Conservation (phyloP, 2,888 invertebrate species). For the Noctua pronuba region DNA sequence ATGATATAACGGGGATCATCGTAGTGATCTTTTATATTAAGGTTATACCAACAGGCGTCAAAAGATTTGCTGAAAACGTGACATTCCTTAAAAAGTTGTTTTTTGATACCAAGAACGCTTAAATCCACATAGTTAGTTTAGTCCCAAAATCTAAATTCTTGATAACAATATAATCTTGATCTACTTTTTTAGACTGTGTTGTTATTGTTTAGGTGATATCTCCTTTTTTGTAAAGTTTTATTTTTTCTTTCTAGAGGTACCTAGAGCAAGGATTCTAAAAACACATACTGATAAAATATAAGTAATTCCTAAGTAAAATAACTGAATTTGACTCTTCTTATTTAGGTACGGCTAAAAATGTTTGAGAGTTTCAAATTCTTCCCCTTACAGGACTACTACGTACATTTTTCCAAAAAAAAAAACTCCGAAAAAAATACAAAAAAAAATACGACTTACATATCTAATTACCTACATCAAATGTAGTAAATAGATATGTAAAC, state of each 20-base stretch:
- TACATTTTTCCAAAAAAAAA: too few species aligned
- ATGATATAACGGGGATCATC: neutral
- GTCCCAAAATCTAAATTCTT: neutral
- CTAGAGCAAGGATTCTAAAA: neutral
- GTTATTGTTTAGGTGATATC: neutral
- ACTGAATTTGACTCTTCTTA: neutral
- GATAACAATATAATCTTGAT: neutral
- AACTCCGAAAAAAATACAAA: too few species aligned
- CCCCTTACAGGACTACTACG: too few species aligned
- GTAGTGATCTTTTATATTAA: neutral
- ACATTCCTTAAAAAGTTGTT: constrained; percentile 8
- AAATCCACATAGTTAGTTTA: constrained; percentile 7
- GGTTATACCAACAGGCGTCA: neutral
- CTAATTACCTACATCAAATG: too few species aligned
- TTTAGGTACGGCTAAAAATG: too few species aligned
- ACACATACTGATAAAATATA: neutral
- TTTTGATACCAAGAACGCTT: neutral
- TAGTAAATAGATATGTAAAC: neutral
- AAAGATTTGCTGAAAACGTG: constrained; percentile 24
- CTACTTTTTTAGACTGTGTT: neutral
- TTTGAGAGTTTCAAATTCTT: neutral
- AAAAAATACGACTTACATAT: too few species aligned
- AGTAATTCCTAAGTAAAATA: neutral
- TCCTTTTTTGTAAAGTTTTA: neutral
- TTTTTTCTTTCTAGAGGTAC: too few species aligned